Evolutionary conservation across 1,140 invertebrate genomes (phyloP), one percentile per base, ranked within the genome.

Genomic region (Cyrtorhinus lividipennis): DNA sequence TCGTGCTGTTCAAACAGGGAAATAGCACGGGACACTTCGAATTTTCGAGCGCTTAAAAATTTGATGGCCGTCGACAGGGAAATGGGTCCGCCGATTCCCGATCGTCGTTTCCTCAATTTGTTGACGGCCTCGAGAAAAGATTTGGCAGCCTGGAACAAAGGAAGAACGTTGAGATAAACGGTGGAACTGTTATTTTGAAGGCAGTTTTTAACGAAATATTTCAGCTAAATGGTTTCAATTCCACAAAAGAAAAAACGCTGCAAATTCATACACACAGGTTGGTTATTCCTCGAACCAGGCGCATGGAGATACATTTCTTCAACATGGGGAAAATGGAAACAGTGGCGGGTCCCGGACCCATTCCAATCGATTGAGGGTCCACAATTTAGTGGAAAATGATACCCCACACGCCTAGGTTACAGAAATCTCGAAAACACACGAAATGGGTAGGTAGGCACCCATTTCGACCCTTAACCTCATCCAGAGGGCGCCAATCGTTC

Each of bases 11-110:
- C 82, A 73, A 91, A 95, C 8, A 98, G 76, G 18, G 87, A 82
- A 23, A 95, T 78, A 18, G 94, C 92, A 69, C 93, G 80, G 20
- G 81, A 76, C 24, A 95, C 85, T 74, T 97, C 92, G 74, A 96
- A 98, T 77, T 97, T 98, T 48, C 94, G 82, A 59, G 94, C 94
- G 69, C 91, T 85, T 67, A 97, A 77, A 78, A 97, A 98, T 75
- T 95, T 94, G 57, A 96, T 82, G n/a, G 92, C 94, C 3, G 88
- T 90, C 84, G 83, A 78, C 84, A 84, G 48, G 83, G 82, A 13
- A 90, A 79, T 56, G 82, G 76, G 65, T 77, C 74, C 67, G 76
- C 74, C 72, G 38, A 12, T n/a, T n/a, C 58, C 58, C 27, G 80
- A 72, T 71, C 82, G 74, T 63, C 77, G 71, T 64, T 80, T 71